Conservation (phyloP, 1,140 invertebrate genomes). For the Eciton burchellii region DNA sequence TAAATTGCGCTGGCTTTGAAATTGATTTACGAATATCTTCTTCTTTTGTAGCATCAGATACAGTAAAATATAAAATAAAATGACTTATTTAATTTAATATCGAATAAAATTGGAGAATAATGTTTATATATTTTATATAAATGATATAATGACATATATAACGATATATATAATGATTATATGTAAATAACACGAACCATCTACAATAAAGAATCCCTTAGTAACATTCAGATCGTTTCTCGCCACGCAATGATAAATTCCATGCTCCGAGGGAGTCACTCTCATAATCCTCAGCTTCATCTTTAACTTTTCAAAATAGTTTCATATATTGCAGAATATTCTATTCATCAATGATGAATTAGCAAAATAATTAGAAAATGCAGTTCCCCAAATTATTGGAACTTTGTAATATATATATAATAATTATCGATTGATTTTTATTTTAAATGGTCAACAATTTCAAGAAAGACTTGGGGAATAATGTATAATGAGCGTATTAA, state of each 20-base stretch:
- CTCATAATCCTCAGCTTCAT: constrained; percentile 92
- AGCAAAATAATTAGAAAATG: not conserved
- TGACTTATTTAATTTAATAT: not conserved
- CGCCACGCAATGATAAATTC: constrained; percentile 92
- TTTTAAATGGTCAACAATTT: too few species aligned
- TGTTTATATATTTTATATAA: not conserved
- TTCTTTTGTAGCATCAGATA: not conserved
- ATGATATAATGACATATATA: too few species aligned
- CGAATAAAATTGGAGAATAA: not conserved
- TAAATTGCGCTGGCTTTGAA: not conserved
- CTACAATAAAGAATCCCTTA: constrained; percentile 90
- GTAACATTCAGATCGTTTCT: constrained; percentile 93
- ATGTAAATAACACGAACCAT: constrained; percentile 86
- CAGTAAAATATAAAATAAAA: not conserved
- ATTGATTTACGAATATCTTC: not conserved
- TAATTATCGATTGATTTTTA: not conserved
- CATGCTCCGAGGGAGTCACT: constrained; percentile 88
- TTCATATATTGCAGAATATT: constrained; percentile 17
- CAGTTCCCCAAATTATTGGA: not conserved
- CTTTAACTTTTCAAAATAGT: constrained; percentile 81
- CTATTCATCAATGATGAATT: not conserved
- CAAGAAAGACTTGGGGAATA: not conserved
- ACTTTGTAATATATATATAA: not conserved
- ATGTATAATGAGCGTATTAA: not conserved
- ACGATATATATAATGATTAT: not conserved